Evolutionary conservation across 2,113 vertebrate genomes (phyloP), one percentile per base, ranked within the genome.

Genomic region (Todiramphus saurophagus): DNA sequence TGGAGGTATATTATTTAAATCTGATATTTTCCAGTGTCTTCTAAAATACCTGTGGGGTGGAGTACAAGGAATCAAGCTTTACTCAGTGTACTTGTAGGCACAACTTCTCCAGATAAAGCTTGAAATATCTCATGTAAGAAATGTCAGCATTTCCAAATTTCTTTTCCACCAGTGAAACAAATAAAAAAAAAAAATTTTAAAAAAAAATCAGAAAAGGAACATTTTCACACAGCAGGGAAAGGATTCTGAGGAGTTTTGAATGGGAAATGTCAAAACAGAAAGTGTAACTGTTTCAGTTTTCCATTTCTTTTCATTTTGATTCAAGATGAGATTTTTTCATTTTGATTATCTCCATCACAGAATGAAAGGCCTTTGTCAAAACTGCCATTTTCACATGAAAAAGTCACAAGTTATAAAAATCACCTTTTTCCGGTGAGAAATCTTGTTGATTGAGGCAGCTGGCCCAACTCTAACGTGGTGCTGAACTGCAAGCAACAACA

Each of bases 181-280:
- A 96, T 63, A 83, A 87, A 51, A 72, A 51, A 64, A 86, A 43
- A 43, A 41, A 41, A 41, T 13, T 41, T 41, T 37, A 60, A 89
- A 82, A 69, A 75, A 70, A 63, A 70, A 80, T 9, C 83, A 87
- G 91, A 84, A 95, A 91, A 89, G 81, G 96, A 94, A 94, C 93
- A 87, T 95, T 96, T 96, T 96, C 96, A 91, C 93, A 95, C 93
- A 96, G 89, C 66, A 14, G 70, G 93, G 93, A 90, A 87, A 87
- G 73, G 80, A 93, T 93, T 93, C 96, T 92, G 93, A 96, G 91
- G 74, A 94, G 94, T 96, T 96, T 96, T 91, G 87, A 94, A 96
- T 97, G 95, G 95, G 96, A 96, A 95, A 93, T 94, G 94, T 94
- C 95, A 96, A 95, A 97, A 96, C 95, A 96, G 86, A 92, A 93